Base-by-base conservation (phyloP, 2,113 vertebrate species). In the Macquaria australasica region DNA sequence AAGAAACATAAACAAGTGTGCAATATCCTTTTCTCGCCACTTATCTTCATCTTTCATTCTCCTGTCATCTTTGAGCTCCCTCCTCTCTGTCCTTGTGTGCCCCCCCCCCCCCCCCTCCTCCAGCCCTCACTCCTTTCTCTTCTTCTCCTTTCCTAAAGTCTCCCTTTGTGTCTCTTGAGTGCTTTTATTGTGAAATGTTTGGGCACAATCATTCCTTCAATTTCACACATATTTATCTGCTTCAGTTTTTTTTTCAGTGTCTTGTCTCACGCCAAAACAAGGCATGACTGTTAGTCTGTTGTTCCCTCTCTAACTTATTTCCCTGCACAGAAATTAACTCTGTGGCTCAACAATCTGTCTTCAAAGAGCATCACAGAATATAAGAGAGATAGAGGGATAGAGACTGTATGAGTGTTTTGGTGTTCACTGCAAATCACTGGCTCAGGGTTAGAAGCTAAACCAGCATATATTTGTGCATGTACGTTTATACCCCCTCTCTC, bases 41-140 rank as follows among this genome's bases (percentile, higher is more conserved):
- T 88, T 84, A 77, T 87, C 86, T 81, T 60, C 82, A 76, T 84
- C 68, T 69, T 88, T 87, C 85, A 83, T 78, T 73, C 71, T 86
- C 78, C 77, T 77, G 74, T 79, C 75, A 62, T 25, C 25, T 66
- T 5, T 43, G 41, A 79, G 73, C 68, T 63, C 75, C 23, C 43
- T 48, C 63, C 21, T 43, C 59, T 55, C 64, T 25, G 37, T 81
- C 80, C 74, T 59, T 7, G 15, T 48, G 39, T 64, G 23, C 41
- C 58, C 37, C 48, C 0, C 2, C 18, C 6, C 6, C 37, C 21
- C 21, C 25, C 31, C 62, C 50, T 41, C 41, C 12, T 10, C 15
- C 12, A 20, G 51, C 4, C 48, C 5, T 39, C 43, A 25, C 28
- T 21, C 37, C 16, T 55, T 11, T 68, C 28, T n/a, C 59, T 48